phyloP scores from a whole-genome alignment of 2,888 invertebrate genomes.

The Archips crataeganus region DNA sequence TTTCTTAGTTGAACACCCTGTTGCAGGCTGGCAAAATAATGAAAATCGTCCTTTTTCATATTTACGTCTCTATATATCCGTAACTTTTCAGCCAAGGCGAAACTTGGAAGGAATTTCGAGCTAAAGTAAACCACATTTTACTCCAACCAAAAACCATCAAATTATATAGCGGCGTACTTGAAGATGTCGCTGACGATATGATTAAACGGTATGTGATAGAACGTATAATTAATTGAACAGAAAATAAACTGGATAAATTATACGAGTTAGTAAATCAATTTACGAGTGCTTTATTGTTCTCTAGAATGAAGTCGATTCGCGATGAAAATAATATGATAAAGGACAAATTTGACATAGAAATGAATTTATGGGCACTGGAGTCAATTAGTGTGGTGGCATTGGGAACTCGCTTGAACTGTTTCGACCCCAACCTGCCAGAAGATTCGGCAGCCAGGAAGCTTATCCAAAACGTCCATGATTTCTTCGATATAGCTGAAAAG shows the following conservation, averaged over 20 bases:
- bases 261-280: neutral
- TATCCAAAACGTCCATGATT: slow-evolving; percentile 32
- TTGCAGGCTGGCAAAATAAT: too few relatives aligned
- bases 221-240: too few relatives aligned
- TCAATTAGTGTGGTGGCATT: slow-evolving; percentile 48
- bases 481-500: slow-evolving; percentile 18
- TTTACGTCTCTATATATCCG: neutral
- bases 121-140: slow-evolving; percentile 89
- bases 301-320: slow-evolving; percentile 46
- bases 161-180: slow-evolving; percentile 86
- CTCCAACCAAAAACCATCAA: slow-evolving; percentile 88
- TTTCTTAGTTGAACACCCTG: neutral
- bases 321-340: slow-evolving; percentile 45
- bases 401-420: slow-evolving; percentile 48
- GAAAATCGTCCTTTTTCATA: neutral
- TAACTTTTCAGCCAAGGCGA: slow-evolving; percentile 87
- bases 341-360: slow-evolving; percentile 43
- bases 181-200: slow-evolving; percentile 87
- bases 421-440: slow-evolving; percentile 45
- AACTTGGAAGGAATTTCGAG: slow-evolving; percentile 89
- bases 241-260: neutral
- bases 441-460: slow-evolving; percentile 44
- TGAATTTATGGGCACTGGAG: slow-evolving; percentile 52
- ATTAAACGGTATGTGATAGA: slow-evolving; percentile 74
- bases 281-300: neutral